Evolutionary conservation across 2,888 invertebrate species (phyloP).

Genomic region (Lamellibrachia satsuma): DNA sequence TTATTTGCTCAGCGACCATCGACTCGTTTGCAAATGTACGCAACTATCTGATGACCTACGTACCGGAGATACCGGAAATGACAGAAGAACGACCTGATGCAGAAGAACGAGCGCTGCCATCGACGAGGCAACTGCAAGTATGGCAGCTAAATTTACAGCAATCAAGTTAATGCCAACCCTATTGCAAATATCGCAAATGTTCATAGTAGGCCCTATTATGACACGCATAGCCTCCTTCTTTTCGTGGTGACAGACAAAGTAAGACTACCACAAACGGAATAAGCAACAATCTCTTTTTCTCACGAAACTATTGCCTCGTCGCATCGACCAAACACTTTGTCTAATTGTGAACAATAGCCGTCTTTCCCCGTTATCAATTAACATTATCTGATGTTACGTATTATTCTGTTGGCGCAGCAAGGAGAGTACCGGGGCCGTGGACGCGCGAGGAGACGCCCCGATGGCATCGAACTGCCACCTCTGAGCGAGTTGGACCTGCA

Average conservation of each 20-base stretch:
- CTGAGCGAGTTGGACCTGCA: neutral
- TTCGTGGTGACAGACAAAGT: too few relatives aligned
- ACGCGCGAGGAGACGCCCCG: neutral
- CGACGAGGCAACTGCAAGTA: neutral
- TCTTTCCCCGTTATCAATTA: neutral
- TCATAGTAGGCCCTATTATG: neutral
- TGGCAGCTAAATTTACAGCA: neutral
- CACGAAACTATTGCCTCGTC: neutral
- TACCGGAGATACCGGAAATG: conserved; percentile 5
- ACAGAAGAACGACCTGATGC: neutral
- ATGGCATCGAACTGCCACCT: neutral
- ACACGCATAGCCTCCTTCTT: too few relatives aligned
- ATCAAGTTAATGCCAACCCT: neutral
- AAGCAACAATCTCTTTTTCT: neutral
- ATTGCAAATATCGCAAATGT: neutral
- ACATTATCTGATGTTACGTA: neutral
- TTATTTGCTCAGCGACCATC: neutral
- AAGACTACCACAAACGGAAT: neutral
- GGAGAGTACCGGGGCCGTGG: neutral
- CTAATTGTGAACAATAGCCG: too few relatives aligned
- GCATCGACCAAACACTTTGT: too few relatives aligned
- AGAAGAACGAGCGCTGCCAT: neutral
- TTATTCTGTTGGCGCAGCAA: neutral
- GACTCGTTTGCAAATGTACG: neutral
- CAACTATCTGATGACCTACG: neutral